Percentiles rank a stretch among this genome's conserved stretches.
Conservation (phyloP, 2,888 invertebrate species). For the Sussaba pulchella region DNA sequence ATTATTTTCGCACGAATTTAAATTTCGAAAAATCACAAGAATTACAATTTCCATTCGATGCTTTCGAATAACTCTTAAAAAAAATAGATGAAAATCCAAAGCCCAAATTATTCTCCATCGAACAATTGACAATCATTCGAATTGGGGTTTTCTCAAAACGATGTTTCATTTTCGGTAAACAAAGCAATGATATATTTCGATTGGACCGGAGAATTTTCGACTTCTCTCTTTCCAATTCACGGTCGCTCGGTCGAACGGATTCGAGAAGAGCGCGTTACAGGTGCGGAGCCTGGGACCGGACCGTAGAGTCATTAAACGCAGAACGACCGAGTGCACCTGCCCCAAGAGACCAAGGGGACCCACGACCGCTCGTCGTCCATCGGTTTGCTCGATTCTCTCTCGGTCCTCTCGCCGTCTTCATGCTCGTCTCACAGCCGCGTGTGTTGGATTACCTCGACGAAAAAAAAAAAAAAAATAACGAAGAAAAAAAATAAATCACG, state of each 20-base stretch:
- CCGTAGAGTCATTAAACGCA: constrained; percentile 75
- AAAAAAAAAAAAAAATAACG: not conserved
- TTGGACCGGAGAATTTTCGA: too few species aligned
- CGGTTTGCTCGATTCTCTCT: constrained; percentile 73
- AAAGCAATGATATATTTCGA: too few species aligned
- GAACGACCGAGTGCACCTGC: constrained; percentile 76
- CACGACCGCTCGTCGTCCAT: constrained; percentile 75
- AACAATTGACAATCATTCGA: too few species aligned
- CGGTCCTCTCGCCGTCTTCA: constrained; percentile 51
- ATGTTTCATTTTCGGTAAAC: too few species aligned
- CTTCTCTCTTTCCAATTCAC: not conserved
- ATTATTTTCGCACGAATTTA: too few species aligned
- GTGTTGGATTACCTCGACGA: not conserved
- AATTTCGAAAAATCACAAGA: too few species aligned
- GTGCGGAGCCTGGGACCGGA: constrained; percentile 78
- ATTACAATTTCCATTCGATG: too few species aligned
- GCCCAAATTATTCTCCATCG: too few species aligned
- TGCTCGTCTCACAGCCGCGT: constrained; percentile 16
- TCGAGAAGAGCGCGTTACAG: constrained; percentile 68
- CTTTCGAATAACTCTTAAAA: too few species aligned
- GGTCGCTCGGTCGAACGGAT: not conserved
- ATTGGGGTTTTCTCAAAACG: too few species aligned
- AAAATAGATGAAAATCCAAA: too few species aligned
- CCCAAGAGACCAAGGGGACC: constrained; percentile 51
- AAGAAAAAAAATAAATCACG: not conserved